Conservation (phyloP, 2,888 invertebrate genomes). For the Ischnus inquisitorius region DNA sequence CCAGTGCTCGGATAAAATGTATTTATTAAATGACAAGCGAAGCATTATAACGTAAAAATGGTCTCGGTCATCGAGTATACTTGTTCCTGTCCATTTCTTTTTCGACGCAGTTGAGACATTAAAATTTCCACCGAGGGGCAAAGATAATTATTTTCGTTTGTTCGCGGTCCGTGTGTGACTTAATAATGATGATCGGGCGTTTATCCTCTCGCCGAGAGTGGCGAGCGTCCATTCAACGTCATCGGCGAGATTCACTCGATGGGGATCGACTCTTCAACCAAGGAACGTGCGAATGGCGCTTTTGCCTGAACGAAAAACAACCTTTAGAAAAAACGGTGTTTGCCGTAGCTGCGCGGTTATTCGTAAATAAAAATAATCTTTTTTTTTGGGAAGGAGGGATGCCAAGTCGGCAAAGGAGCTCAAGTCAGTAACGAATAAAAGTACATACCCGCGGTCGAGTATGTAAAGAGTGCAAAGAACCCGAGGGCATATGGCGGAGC, state of each 20-base stretch:
- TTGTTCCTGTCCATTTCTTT: neutral
- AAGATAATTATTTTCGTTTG: conserved; percentile 54
- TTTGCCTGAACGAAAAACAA: conserved; percentile 8
- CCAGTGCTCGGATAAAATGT: neutral
- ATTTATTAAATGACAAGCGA: neutral
- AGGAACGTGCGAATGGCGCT: conserved; percentile 50
- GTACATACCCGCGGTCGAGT: conserved; percentile 13
- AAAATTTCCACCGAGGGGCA: conserved; percentile 52
- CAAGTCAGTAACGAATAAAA: neutral
- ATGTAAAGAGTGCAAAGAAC: conserved; percentile 2
- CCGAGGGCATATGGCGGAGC: neutral
- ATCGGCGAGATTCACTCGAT: conserved; percentile 42
- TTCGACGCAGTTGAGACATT: conserved; percentile 67
- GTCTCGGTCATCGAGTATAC: neutral
- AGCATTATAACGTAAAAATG: neutral
- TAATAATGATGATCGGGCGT: conserved; percentile 28
- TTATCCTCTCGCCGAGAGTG: conserved; percentile 42
- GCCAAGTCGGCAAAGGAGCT: neutral
- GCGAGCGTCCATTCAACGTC: conserved; percentile 53
- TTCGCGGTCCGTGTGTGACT: conserved; percentile 53
- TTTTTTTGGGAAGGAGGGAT: neutral
- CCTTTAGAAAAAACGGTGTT: conserved; percentile 49
- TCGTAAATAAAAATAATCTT: conserved; percentile 62
- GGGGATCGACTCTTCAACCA: conserved; percentile 40
- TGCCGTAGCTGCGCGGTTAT: conserved; percentile 40